Evolutionary conservation across 2,113 vertebrate genomes (phyloP).

Genomic region (Pituophis catenifer): DNA sequence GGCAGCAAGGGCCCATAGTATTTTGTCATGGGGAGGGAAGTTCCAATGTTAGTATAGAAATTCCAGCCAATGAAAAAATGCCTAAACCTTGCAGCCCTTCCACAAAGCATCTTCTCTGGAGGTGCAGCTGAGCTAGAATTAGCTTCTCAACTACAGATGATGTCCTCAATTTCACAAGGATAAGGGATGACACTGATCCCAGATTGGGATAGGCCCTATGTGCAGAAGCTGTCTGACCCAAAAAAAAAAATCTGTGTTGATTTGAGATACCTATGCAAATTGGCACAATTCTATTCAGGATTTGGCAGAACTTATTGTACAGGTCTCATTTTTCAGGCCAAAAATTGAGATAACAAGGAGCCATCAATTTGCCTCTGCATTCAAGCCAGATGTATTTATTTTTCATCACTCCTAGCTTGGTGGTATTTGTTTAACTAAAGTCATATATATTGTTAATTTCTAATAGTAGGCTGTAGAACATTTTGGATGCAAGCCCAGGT

Average conservation of each 20-base stretch:
- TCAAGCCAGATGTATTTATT: neutral
- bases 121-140: neutral
- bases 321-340: neutral
- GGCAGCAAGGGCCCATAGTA: neutral
- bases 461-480: neutral
- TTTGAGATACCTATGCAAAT: neutral
- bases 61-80: neutral
- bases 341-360: neutral
- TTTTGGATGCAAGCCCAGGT: neutral
- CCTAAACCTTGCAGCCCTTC: neutral
- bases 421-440: neutral
- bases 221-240: neutral
- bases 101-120: neutral
- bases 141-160: neutral
- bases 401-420: neutral
- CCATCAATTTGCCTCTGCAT: neutral
- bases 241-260: neutral
- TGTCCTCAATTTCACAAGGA: neutral
- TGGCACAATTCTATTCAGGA: neutral
- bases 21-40: neutral
- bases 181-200: neutral
- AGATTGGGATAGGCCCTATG: neutral
- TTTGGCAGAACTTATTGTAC: neutral
- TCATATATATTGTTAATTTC: neutral
- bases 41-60: neutral